Conservation (phyloP, 35 echinoderm and acorn worm species). For the Ophioderma brevispina region DNA sequence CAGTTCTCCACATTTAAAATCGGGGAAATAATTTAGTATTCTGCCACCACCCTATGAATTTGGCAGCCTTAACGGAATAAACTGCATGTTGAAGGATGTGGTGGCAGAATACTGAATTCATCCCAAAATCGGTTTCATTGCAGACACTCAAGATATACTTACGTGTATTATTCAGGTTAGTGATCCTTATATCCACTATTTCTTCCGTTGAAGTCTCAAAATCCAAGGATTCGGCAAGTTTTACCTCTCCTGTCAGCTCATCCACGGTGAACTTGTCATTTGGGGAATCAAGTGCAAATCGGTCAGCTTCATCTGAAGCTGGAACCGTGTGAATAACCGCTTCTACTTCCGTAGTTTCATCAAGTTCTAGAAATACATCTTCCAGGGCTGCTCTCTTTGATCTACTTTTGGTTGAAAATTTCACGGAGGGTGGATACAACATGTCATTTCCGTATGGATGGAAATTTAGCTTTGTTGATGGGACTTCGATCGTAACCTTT, state of each 20-base stretch:
- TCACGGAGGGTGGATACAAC: not conserved
- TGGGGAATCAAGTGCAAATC: not conserved
- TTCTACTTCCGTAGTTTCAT: not conserved
- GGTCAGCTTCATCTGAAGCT: not conserved
- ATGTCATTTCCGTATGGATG: constrained; percentile 34
- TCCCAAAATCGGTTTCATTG: too few species aligned
- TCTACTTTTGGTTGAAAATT: not conserved
- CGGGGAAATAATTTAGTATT: too few species aligned
- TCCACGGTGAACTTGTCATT: not conserved
- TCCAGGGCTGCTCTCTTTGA: not conserved
- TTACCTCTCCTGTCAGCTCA: not conserved
- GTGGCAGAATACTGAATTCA: too few species aligned
- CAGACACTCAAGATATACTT: not conserved
- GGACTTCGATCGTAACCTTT: not conserved
- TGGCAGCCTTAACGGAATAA: too few species aligned
- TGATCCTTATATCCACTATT: not conserved
- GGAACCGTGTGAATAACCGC: constrained; percentile 2
- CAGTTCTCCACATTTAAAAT: too few species aligned
- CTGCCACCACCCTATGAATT: too few species aligned
- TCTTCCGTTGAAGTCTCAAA: not conserved
- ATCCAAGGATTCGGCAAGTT: not conserved
- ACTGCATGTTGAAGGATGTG: too few species aligned
- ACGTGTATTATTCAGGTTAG: constrained; percentile 16
- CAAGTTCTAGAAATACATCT: not conserved
- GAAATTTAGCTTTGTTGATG: not conserved